A percentile compares a stretch with the other conserved stretches of the same genome.
Evolutionary conservation across 2,888 invertebrate genomes (phyloP).

Genomic region (Cataglyphis livida): DNA sequence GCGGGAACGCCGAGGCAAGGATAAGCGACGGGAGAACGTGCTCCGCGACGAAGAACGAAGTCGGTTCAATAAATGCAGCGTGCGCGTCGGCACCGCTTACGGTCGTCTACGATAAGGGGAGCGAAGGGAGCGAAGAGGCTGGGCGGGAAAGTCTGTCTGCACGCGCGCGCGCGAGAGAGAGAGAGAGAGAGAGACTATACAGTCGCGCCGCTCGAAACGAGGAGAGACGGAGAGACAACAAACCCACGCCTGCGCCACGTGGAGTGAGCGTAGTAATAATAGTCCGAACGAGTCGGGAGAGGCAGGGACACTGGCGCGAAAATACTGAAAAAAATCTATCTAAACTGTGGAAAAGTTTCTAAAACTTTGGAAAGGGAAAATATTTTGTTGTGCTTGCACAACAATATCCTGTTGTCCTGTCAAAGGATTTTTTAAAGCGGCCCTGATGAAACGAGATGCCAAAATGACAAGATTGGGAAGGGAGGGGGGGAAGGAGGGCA

Average conservation of each 20-base stretch:
- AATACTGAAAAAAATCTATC: neutral
- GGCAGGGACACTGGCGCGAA: neutral
- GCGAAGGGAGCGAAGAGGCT: constrained; percentile 66
- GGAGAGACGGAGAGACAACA: constrained; percentile 76
- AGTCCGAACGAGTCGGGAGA: constrained; percentile 26
- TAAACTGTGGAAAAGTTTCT: neutral
- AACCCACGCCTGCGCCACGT: constrained; percentile 82
- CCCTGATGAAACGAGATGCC: constrained; percentile 24
- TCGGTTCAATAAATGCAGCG: constrained; percentile 79
- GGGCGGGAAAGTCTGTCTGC: constrained; percentile 43
- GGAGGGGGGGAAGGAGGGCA: neutral
- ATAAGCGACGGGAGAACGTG: constrained; percentile 39
- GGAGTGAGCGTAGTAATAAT: constrained; percentile 69
- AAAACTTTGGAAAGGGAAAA: neutral
- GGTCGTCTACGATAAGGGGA: constrained; percentile 51
- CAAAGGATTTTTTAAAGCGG: neutral
- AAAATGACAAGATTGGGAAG: neutral
- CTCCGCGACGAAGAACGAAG: constrained; percentile 57
- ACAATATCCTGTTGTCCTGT: neutral
- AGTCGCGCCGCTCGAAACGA: constrained; percentile 28
- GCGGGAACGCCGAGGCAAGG: constrained; percentile 11
- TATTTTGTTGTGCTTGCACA: neutral
- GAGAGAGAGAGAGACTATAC: neutral
- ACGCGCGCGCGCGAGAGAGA: constrained; percentile 6
- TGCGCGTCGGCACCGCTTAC: constrained; percentile 60